Evolutionary conservation across 2,797 vertebrate genomes (phyloP).

Genomic region (Spinus olivaceus): DNA sequence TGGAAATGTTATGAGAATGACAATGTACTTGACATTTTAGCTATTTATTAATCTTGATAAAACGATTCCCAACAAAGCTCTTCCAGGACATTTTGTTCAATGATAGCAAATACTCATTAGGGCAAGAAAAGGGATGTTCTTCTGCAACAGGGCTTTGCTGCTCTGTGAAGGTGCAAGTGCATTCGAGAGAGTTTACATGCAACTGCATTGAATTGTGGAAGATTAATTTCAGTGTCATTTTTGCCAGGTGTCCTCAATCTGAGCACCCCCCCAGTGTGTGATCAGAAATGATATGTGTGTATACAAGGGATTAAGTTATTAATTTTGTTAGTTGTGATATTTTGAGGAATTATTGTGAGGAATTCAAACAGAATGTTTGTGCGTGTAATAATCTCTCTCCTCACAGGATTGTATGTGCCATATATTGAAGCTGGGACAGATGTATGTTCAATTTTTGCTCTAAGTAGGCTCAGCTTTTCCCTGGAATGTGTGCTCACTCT

Average conservation of each 20-base stretch:
- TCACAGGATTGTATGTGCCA: neutral
- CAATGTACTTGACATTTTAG: neutral
- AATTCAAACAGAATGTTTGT: neutral
- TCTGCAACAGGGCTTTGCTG: neutral
- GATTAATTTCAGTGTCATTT: neutral
- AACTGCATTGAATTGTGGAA: neutral
- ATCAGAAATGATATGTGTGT: neutral
- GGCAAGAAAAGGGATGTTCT: neutral
- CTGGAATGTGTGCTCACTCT: rapidly evolving
- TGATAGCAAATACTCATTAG: neutral
- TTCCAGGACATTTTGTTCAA: neutral
- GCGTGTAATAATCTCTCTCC: neutral
- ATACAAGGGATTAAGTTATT: neutral
- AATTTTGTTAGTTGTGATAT: neutral
- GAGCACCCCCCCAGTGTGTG: neutral
- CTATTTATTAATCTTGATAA: neutral
- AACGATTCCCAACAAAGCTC: neutral
- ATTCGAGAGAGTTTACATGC: neutral
- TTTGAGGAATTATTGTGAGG: neutral
- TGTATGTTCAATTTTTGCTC: neutral
- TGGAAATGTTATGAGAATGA: neutral
- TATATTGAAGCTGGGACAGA: neutral
- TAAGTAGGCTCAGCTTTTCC: neutral
- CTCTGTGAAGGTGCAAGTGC: neutral
- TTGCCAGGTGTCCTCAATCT: neutral